Base-by-base conservation (phyloP, 2,888 invertebrate genomes). In the Scaptomyza caliginosa region DNA sequence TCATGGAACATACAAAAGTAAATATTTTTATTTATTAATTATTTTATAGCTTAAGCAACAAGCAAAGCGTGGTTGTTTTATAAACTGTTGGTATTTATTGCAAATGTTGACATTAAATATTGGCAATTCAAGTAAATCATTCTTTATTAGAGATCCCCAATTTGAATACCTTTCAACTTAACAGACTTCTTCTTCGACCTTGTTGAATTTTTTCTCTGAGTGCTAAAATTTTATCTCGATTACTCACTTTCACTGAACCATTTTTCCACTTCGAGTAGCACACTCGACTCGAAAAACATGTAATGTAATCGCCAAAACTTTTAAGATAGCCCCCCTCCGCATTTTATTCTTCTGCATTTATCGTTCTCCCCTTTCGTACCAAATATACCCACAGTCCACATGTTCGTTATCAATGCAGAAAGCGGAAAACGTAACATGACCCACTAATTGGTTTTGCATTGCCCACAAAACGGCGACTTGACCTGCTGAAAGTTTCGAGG, bases 391-490 rank as follows among this genome's bases (percentile, higher is more conserved):
- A 4, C 16, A n/a, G n/a, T n/a, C 5, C 23, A 30, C 30, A 48
- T 17, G 23, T 48, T 46, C 19, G 30, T 30, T 59, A 62, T 59
- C 49, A 48, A 24, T 45, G 23, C 28, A 7, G 45, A 34, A 8
- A 13, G 60, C 43, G 36, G 39, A 23, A 21, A 10, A 17, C 36
- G 57, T 50, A 71, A 55, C 58, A 43, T 81, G 87, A 81, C 81
- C 87, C 85, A 85, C 76, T 81, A 86, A 81, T 85, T 86, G 85
- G 67, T 60, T 75, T 55, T 65, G 64, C 62, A 62, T 24, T 39
- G 63, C 38, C 36, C 45, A 34, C 43, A 36, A 62, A 52, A 64
- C 72, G 58, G 48, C 62, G 75, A 82, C 73, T 85, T 82, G 83
- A 79, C 83, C 83, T 73, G 86, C 58, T 85, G 67, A 85, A 85